phyloP scores from a whole-genome alignment of 2,797 vertebrate species.

The Xiphophorus birchmanni region DNA sequence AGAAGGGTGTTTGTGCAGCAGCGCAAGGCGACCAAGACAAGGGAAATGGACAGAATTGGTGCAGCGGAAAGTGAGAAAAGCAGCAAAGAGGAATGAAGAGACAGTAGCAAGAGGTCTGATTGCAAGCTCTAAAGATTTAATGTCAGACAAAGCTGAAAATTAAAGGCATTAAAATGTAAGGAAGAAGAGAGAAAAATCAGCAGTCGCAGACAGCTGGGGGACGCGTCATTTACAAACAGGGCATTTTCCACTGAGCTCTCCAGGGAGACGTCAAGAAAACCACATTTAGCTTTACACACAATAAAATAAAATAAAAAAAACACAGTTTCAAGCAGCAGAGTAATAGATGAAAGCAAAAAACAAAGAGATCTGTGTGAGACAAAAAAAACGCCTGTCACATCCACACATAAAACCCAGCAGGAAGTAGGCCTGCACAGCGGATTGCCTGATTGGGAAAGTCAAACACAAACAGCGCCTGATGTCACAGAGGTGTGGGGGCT shows the following conservation, averaged over 20 bases:
- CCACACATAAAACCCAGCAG: conserved; percentile 7
- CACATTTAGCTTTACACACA: conserved; percentile 10
- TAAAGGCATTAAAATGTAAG: background rate
- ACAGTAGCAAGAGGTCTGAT: background rate
- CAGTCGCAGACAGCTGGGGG: background rate
- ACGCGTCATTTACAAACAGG: background rate
- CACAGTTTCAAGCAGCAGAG: background rate
- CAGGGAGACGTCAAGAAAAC: background rate
- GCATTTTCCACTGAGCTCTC: background rate
- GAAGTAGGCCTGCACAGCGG: conserved; percentile 3
- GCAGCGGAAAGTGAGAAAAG: conserved; percentile 35
- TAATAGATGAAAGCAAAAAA: conserved; percentile 2
- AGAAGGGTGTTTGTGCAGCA: conserved; percentile 44
- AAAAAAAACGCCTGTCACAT: background rate
- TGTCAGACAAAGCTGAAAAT: background rate
- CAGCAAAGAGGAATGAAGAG: conserved; percentile 14
- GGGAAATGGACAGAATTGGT: conserved; percentile 43
- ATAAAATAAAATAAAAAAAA: background rate
- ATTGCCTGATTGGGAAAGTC: conserved; percentile 4
- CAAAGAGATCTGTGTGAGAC: background rate
- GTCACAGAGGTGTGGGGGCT: conserved; percentile 2
- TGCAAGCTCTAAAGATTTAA: background rate
- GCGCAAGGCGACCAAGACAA: conserved; percentile 30
- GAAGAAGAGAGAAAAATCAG: background rate
- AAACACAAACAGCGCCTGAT: conserved; percentile 19